Base-by-base conservation (phyloP, 2,797 vertebrate genomes). In the Columba guinea region DNA sequence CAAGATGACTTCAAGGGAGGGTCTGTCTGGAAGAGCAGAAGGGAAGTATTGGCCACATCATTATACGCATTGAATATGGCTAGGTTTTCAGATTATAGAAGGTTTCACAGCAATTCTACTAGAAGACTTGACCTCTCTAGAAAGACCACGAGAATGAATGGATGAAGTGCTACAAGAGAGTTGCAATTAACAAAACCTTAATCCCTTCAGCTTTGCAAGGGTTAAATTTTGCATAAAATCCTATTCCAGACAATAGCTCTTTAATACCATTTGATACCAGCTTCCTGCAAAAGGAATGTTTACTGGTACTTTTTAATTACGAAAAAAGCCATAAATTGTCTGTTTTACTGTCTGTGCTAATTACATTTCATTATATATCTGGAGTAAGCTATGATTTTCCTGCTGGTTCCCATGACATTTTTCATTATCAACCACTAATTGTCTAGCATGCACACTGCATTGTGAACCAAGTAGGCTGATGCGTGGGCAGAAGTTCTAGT, bases 321-420 rank as follows among this genome's bases (percentile, higher is more conserved):
- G 4, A 84, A 87, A 96, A 95, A 55, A 3, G 0, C 32, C 95
- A 96, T 96, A 98, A 98, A 98, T 97, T 97, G 96, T 97, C 97
- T 98, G 98, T 97, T 97, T 98, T 98, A 96, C 98, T 98, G 96
- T 97, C 97, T 97, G 96, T 93, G 96, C 97, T 98, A 98, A 98
- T 98, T 98, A 96, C 98, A 95, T 96, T 97, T 98, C 97, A 97
- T 98, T 98, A 97, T 96, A 94, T 96, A 95, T 96, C 97, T 97
- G 95, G 89, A 97, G 95, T 97, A 97, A 97, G 97, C 96, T 98
- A 97, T 98, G 97, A 98, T 98, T 98, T 98, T 97, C 97, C 94
- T 92, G 88, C 97, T 97, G 96, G 97, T 98, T 98, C 97, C 97
- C 97, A 97, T 97, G 97, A 97, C 96, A 97, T 97, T 98, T 96